Conservation (phyloP, 2,797 vertebrate species). For the Micromesistius poutassou region DNA sequence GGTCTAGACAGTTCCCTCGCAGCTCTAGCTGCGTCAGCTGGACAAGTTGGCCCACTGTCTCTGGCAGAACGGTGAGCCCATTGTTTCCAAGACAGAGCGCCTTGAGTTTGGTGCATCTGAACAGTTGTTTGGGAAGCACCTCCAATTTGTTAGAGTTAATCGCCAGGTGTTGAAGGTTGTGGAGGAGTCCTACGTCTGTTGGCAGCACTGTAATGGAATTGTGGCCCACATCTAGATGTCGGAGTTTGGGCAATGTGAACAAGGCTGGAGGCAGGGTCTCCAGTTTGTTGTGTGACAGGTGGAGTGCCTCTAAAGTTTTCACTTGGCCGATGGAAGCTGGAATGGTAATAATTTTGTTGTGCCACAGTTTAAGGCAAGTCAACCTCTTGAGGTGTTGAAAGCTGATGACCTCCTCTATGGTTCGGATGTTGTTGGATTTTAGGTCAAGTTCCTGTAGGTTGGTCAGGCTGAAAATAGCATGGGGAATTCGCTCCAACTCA, state of each 20-base stretch:
- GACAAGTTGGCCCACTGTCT: constrained; percentile 82
- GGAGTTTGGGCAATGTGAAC: constrained; percentile 90
- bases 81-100: constrained; percentile 91
- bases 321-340: constrained; percentile 89
- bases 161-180: constrained; percentile 90
- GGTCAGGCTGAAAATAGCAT: constrained; percentile 93
- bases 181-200: constrained; percentile 83
- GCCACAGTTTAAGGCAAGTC: constrained; percentile 94
- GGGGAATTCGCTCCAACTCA: constrained; percentile 93
- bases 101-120: constrained; percentile 90
- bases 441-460: constrained; percentile 95
- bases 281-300: constrained; percentile 95
- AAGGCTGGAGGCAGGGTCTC: constrained; percentile 85
- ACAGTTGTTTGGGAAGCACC: constrained; percentile 86
- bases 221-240: constrained; percentile 87
- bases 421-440: constrained; percentile 92
- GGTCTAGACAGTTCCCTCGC: constrained; percentile 92
- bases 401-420: constrained; percentile 96
- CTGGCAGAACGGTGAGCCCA: constrained; percentile 83
- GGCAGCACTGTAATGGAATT: constrained; percentile 87
- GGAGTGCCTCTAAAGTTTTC: constrained; percentile 90
- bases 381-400: constrained; percentile 97
- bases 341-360: constrained; percentile 95
- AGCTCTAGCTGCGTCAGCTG: constrained; percentile 92
- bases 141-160: constrained; percentile 93